Evolutionary conservation across 2,888 invertebrate species (phyloP), one percentile per base, ranked within the genome.

Genomic region (Pecten maximus): DNA sequence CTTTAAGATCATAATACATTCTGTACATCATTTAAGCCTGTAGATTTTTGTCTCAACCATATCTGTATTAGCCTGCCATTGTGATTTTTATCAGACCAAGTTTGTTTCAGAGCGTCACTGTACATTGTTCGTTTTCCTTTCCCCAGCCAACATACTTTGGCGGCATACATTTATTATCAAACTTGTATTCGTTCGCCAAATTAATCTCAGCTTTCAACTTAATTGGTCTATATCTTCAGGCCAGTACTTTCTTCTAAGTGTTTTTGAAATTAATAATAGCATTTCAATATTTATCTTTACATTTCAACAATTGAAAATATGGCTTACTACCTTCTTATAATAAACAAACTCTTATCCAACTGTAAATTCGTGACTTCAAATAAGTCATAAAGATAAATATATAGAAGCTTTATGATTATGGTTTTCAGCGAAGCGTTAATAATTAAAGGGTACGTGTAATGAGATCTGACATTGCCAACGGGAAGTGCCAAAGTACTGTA

Each of bases 171-270:
- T n/a, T 28, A 60, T 60, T 28, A 3, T 28, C n/a, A 10, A 4
- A 28, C 60, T 60, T 10, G 12, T 23, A 35, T 28, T 23, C 35
- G 15, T 74, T 23, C 12, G 10, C n/a, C 28, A 74, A 74, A 15
- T 74, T 74, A 74, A 74, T 74, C 74, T 74, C 74, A 15, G 19
- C 19, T 54, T 54, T 54, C 74, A 74, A 28, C 10, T 10, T 74
- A 74, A 74, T 74, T 74, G 74, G 74, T 74, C 74, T 35, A 74
- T 74, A 23, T 74, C 74, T 74, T 74, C 74, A 74, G 74, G 74
- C 74, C 74, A 74, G 2, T 74, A 23, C 74, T 54, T 54, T 54
- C 54, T 54, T n/a, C n/a, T 74, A 74, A 74, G 74, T 74, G 35
- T 74, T 35, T 44, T 35, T 74, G 12, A 74, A 74, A 74, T 74